These are phyloP conservation scores for Napeogenes sylphis DNA, from an alignment of 2,888 invertebrate species.

Conservation along the genomic window DNA sequence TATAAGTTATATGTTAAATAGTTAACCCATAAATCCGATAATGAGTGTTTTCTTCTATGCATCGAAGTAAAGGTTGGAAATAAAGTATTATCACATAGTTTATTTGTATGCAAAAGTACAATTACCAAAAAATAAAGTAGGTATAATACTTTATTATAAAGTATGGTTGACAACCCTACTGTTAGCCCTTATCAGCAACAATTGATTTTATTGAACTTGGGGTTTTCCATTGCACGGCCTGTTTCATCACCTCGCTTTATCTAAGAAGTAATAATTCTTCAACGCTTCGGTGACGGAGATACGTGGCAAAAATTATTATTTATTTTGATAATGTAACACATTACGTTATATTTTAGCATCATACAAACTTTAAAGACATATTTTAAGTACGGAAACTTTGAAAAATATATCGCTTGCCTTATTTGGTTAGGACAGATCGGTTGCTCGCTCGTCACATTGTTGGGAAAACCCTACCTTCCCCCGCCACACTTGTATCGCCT, in stretches of 20 bases:
- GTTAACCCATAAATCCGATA: too few relatives aligned
- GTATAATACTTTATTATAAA: too few relatives aligned
- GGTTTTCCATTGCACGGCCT: slow-evolving; percentile 52
- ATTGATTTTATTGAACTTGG: slow-evolving; percentile 31
- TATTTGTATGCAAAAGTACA: too few relatives aligned
- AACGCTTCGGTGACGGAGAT: slow-evolving; percentile 4
- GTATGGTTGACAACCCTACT: too few relatives aligned
- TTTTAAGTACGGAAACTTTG: slow-evolving; percentile 50
- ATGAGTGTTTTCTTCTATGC: too few relatives aligned
- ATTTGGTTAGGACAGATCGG: slow-evolving; percentile 57
- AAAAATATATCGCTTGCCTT: slow-evolving; percentile 51
- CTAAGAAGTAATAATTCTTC: slow-evolving; percentile 19
- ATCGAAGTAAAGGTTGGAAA: too few relatives aligned
- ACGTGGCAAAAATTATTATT: too few relatives aligned
- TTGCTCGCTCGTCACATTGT: slow-evolving; percentile 51
- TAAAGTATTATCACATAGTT: too few relatives aligned
- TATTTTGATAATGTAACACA: too few relatives aligned
- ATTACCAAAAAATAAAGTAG: too few relatives aligned
- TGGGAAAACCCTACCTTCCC: slow-evolving; percentile 71
- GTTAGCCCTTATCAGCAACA: slow-evolving; percentile 15
- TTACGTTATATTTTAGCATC: too few relatives aligned
- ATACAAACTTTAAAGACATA: background rate
- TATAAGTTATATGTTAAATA: too few relatives aligned
- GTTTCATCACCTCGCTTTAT: slow-evolving; percentile 43
- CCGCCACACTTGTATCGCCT: slow-evolving; percentile 34